These are phyloP conservation scores for Ptilodon capucinus DNA, from an alignment of 2,888 invertebrate species.

Conservation along the genomic window DNA sequence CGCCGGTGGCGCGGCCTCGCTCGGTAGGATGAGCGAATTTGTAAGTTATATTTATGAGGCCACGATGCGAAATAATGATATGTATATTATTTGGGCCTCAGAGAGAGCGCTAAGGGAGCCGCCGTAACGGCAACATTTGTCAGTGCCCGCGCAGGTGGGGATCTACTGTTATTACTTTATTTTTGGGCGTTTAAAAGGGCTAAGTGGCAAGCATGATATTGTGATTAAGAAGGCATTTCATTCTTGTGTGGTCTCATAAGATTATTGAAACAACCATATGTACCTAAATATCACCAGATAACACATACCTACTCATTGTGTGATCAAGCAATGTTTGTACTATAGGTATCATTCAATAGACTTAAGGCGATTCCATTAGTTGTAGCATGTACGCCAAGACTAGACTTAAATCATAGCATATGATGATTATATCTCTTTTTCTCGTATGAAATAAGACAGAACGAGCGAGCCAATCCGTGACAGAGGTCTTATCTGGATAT, in stretches of 20 bases:
- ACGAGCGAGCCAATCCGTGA: too few relatives aligned
- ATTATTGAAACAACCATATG: neutral
- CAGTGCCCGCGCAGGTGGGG: conserved; percentile 74
- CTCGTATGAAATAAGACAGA: too few relatives aligned
- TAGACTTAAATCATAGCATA: too few relatives aligned
- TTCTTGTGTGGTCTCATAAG: conserved; percentile 10
- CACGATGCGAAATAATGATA: conserved; percentile 72
- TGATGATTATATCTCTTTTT: too few relatives aligned
- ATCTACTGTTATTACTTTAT: conserved; percentile 66
- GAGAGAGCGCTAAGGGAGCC: conserved; percentile 52
- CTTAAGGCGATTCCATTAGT: too few relatives aligned
- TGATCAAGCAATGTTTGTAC: too few relatives aligned
- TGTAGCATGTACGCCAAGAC: too few relatives aligned
- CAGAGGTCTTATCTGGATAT: too few relatives aligned
- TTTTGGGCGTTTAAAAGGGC: conserved; percentile 48
- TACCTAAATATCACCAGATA: neutral
- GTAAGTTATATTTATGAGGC: conserved; percentile 73
- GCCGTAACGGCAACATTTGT: conserved; percentile 66
- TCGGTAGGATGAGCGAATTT: conserved; percentile 61
- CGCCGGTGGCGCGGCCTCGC: conserved; percentile 39
- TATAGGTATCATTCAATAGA: too few relatives aligned
- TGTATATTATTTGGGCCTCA: conserved; percentile 74
- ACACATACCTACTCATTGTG: too few relatives aligned
- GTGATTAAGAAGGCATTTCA: conserved; percentile 25
- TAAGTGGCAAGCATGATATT: neutral